phyloP scores from a whole-genome alignment of 2,888 invertebrate species.

The Zygaena filipendulae region DNA sequence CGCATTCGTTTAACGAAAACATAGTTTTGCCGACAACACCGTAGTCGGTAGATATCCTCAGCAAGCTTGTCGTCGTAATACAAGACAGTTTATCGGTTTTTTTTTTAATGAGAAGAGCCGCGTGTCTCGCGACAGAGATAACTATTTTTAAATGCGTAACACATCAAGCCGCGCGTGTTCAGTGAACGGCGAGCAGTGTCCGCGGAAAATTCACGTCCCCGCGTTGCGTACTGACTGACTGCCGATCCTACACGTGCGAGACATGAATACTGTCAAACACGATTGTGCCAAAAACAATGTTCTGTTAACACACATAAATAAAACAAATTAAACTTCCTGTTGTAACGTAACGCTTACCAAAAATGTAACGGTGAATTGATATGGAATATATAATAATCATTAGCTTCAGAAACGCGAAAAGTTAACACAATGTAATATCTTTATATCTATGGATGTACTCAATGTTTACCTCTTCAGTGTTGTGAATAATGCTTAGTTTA shows the following conservation, averaged over 20 bases:
- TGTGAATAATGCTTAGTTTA: slow-evolving; percentile 51
- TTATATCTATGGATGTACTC: slow-evolving; percentile 31
- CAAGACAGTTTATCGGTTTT: background rate
- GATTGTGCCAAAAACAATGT: slow-evolving; percentile 46
- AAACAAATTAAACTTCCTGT: too few species aligned
- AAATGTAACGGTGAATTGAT: too few species aligned
- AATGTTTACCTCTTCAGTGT: slow-evolving; percentile 67
- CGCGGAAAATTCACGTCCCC: slow-evolving; percentile 32
- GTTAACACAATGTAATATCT: slow-evolving; percentile 51
- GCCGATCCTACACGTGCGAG: slow-evolving; percentile 31
- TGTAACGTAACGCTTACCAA: too few species aligned
- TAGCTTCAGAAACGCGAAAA: slow-evolving; percentile 25
- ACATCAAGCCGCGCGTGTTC: slow-evolving; percentile 41
- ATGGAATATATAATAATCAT: too few species aligned
- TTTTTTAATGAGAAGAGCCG: slow-evolving; percentile 22
- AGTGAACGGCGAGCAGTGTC: slow-evolving; percentile 35
- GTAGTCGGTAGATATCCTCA: slow-evolving; percentile 52
- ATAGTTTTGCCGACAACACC: slow-evolving; percentile 61
- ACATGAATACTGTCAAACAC: slow-evolving; percentile 38
- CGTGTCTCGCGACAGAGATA: slow-evolving; percentile 34
- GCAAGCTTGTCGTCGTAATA: too few species aligned
- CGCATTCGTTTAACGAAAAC: slow-evolving; percentile 52
- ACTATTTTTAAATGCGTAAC: slow-evolving; percentile 57
- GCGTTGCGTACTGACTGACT: slow-evolving; percentile 21
- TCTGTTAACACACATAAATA: too few species aligned